Evolutionary conservation across 1,140 invertebrate species (phyloP), one percentile per base, ranked within the genome.

Genomic region (Cyclargus thomasi): DNA sequence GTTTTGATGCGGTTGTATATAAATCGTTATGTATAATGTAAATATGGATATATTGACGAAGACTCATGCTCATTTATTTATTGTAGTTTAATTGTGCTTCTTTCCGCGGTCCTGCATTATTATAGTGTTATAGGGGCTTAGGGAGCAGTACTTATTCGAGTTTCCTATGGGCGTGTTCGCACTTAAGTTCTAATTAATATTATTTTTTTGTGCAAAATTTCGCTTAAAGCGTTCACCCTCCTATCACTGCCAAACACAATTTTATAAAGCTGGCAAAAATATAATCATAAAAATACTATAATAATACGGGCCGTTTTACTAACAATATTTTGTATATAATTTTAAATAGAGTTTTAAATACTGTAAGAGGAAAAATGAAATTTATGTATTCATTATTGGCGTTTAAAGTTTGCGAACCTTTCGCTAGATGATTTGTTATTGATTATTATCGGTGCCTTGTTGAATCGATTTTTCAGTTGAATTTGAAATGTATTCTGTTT

Each of bases 321-420:
- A 59, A 59, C 55, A 59, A 59, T 55, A 55, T 55, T 59, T 59
- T 59, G 55, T 59, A 59, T 59, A 59, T 59, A 59, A 59, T 59
- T 59, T 59, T 59, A 59, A 59, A 59, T 20, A 11, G 10, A 59
- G 7, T 59, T 59, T 59, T 18, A 11, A 20, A 20, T 18, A 59
- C 21, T 5, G 18, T 59, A 59, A 21, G 55, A 59, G 18, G 18
- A 10, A 21, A 59, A 59, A 14, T 11, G 17, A 59, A 20, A 11
- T n/a, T 59, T 59, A 29, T 8, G 1, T 29, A 59, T 59, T 59
- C 18, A 59, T 59, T 18, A 21, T 59, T 59, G 17, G 55, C 55
- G 55, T 59, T 57, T 57, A 10, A 18, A 10, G 8, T 57, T 20
- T 57, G 18, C 16, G 18, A 55, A 14, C 0, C 17, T 57, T 17